Conservation (phyloP, 1,140 invertebrate genomes). For the Cotesia vestalis region DNA sequence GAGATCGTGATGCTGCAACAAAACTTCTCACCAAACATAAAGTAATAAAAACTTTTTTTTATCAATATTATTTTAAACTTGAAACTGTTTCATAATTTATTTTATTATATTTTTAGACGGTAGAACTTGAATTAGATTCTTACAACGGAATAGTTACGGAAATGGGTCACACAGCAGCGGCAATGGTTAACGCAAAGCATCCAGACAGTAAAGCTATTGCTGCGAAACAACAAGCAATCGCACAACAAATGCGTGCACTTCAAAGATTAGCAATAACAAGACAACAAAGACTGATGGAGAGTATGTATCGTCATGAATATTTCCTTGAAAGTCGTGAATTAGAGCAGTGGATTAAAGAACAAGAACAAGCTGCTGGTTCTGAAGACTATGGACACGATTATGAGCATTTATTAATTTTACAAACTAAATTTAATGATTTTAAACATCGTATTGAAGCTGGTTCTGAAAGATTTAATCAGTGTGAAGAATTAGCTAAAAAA, state of each 20-base stretch:
- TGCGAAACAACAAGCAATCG: conserved; percentile 79
- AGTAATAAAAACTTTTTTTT: conserved; percentile 60
- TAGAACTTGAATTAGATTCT: conserved; percentile 92
- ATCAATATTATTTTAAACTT: neutral
- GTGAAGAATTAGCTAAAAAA: conserved; percentile 90
- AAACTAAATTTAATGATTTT: conserved; percentile 95
- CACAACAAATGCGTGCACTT: conserved; percentile 81
- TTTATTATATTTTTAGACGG: conserved; percentile 67
- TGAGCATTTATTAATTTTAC: conserved; percentile 89
- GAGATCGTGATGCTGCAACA: conserved; percentile 88
- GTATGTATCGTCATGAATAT: conserved; percentile 92
- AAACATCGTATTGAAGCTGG: conserved; percentile 91
- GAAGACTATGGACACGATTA: conserved; percentile 98
- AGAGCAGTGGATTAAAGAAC: conserved; percentile 94
- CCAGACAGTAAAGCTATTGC: conserved; percentile 83
- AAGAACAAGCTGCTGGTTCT: conserved; percentile 86
- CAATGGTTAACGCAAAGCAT: conserved; percentile 79
- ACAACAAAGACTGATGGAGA: conserved; percentile 88
- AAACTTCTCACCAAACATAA: conserved; percentile 93
- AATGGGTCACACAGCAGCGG: conserved; percentile 86
- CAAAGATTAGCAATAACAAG: conserved; percentile 82
- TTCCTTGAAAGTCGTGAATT: conserved; percentile 90
- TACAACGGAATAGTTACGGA: conserved; percentile 91
- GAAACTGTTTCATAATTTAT: conserved; percentile 30
- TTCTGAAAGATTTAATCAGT: conserved; percentile 90